Evolutionary conservation across 2,797 vertebrate genomes (phyloP).

Genomic region (Pogoniulus pusillus): DNA sequence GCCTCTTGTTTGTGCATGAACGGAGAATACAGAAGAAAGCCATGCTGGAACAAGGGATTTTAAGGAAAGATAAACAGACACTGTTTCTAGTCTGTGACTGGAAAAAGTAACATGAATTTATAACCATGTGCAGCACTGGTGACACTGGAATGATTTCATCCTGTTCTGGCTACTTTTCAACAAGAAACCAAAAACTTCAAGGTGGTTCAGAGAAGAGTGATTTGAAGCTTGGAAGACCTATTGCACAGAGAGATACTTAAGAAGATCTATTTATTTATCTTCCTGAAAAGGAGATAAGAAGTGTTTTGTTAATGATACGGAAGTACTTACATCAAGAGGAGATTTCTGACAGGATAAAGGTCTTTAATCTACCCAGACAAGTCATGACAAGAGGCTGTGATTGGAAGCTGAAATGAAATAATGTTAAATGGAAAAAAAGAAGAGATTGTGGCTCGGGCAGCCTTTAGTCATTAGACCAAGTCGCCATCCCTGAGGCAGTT

Average conservation of each 20-base stretch:
- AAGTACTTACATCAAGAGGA: conserved; percentile 51
- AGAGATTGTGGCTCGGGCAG: neutral
- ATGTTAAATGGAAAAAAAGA: conserved; percentile 40
- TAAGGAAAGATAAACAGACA: neutral
- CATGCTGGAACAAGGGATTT: neutral
- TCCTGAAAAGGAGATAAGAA: conserved; percentile 53
- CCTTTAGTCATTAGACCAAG: conserved; percentile 13
- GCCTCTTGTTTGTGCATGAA: neutral
- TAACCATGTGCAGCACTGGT: neutral
- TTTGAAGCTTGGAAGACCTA: conserved; percentile 17
- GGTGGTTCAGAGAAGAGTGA: conserved; percentile 34
- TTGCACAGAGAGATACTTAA: conserved; percentile 44
- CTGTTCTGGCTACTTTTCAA: conserved; percentile 17
- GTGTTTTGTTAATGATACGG: conserved; percentile 43
- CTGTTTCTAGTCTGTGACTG: neutral
- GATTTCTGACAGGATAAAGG: conserved; percentile 44
- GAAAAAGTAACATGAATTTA: neutral
- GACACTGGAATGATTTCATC: neutral
- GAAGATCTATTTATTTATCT: conserved; percentile 59
- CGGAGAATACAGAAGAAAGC: neutral
- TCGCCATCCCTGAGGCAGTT: no score
- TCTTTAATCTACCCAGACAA: conserved; percentile 41
- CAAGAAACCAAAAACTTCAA: conserved; percentile 9
- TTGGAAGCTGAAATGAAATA: conserved; percentile 37
- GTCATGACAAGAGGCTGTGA: conserved; percentile 25